Evolutionary conservation across 2,888 invertebrate species (phyloP).

Genomic region (Drosophila hamatofila): DNA sequence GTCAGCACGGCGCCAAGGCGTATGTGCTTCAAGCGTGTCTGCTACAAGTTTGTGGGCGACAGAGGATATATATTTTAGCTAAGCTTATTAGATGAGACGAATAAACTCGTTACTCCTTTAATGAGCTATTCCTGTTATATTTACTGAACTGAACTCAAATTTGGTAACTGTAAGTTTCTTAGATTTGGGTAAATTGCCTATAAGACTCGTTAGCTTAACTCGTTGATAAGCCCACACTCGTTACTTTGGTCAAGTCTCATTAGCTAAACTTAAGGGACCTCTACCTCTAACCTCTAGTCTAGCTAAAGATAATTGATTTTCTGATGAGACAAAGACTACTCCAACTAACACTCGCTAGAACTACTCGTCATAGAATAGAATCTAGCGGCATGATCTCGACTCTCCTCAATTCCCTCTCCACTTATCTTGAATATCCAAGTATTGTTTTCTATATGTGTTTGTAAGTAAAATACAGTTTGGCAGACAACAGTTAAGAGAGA

Average conservation of each 20-base stretch:
- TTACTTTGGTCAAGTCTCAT: not conserved
- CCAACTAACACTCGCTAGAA: not conserved
- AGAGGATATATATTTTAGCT: constrained; percentile 62
- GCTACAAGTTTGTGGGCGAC: constrained; percentile 67
- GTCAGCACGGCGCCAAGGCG: constrained; percentile 28
- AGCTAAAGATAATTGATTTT: not conserved
- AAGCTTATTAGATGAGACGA: not conserved
- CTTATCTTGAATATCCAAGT: not conserved
- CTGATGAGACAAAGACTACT: too few relatives aligned
- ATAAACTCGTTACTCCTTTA: constrained; percentile 4
- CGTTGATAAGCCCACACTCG: not conserved
- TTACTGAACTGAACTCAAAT: not conserved
- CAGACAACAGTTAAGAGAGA: not conserved
- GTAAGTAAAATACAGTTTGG: not conserved
- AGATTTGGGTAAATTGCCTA: not conserved
- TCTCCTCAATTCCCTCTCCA: not conserved
- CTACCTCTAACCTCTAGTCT: not conserved
- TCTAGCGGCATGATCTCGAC: not conserved
- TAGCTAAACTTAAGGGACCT: not conserved
- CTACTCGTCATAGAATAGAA: not conserved
- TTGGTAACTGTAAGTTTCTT: not conserved
- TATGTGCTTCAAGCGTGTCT: constrained; percentile 68
- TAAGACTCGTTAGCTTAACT: not conserved
- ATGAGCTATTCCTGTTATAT: not conserved
- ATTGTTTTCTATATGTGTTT: not conserved